Evolutionary conservation across 2,888 invertebrate species (phyloP).

Genomic region (Drosophila yooni): DNA sequence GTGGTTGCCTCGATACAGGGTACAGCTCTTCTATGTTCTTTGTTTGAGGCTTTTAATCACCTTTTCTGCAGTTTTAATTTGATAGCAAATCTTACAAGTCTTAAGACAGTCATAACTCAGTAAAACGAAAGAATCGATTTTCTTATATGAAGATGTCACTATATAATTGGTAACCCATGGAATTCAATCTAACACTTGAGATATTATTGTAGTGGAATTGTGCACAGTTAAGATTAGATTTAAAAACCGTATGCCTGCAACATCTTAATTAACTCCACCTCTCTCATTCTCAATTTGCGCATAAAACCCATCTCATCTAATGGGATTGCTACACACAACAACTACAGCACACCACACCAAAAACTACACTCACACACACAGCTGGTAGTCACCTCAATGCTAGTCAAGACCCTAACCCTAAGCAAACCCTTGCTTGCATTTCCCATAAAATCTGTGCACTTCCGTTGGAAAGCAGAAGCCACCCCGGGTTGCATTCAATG

Average conservation of each 20-base stretch:
- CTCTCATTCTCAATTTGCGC: not conserved
- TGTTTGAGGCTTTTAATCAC: not conserved
- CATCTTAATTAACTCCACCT: not conserved
- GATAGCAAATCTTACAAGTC: not conserved
- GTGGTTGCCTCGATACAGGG: slow-evolving; percentile 3
- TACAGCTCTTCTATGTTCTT: not conserved
- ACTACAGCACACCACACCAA: slow-evolving; percentile 7
- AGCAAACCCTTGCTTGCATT: slow-evolving; percentile 61
- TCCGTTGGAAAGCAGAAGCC: slow-evolving; percentile 50
- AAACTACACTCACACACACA: slow-evolving; percentile 3
- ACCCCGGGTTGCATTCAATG: slow-evolving; percentile 58
- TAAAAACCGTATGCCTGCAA: not conserved
- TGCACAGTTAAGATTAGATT: not conserved
- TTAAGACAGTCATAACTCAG: not conserved
- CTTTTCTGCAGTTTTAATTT: not conserved
- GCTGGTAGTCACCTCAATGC: slow-evolving; percentile 50
- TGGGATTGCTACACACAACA: slow-evolving; percentile 9
- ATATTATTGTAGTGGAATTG: not conserved
- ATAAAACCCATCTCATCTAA: not conserved
- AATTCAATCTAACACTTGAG: not conserved
- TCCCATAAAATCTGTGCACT: slow-evolving; percentile 72
- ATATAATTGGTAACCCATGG: not conserved
- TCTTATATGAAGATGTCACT: not conserved
- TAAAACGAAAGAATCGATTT: not conserved
- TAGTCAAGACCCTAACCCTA: slow-evolving; percentile 41